phyloP scores from a whole-genome alignment of 2,113 vertebrate genomes.

The Phalacrocorax pelagicus region DNA sequence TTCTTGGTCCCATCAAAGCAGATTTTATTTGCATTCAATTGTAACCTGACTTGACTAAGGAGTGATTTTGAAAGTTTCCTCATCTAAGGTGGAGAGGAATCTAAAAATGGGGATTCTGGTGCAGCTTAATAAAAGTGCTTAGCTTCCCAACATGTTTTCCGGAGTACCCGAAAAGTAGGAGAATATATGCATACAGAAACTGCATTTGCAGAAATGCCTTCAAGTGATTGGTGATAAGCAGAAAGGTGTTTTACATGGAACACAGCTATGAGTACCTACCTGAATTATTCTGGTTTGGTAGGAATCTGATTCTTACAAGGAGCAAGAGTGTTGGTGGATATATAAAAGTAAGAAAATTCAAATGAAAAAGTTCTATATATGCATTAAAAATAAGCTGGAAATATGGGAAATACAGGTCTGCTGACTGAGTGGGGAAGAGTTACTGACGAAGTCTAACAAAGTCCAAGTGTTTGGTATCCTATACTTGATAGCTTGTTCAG shows the following conservation, averaged over 20 bases:
- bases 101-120: neutral
- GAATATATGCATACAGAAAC: neutral
- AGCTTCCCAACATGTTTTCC: neutral
- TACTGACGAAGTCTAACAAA: rapidly evolving
- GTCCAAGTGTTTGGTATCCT: neutral
- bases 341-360: neutral
- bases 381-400: neutral
- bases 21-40: neutral
- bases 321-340: neutral
- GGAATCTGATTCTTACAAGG: neutral
- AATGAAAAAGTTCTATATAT: neutral
- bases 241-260: neutral
- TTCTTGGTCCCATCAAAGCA: neutral
- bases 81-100: neutral
- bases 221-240: neutral
- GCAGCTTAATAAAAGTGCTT: neutral
- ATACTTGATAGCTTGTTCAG: neutral
- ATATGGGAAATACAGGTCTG: neutral
- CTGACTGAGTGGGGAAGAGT: neutral
- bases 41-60: neutral
- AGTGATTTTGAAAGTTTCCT: neutral
- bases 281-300: neutral
- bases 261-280: neutral
- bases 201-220: neutral
- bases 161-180: neutral